These are phyloP conservation scores for Protonemura montana DNA, from an alignment of 2,888 invertebrate genomes.

Conservation along the genomic window DNA sequence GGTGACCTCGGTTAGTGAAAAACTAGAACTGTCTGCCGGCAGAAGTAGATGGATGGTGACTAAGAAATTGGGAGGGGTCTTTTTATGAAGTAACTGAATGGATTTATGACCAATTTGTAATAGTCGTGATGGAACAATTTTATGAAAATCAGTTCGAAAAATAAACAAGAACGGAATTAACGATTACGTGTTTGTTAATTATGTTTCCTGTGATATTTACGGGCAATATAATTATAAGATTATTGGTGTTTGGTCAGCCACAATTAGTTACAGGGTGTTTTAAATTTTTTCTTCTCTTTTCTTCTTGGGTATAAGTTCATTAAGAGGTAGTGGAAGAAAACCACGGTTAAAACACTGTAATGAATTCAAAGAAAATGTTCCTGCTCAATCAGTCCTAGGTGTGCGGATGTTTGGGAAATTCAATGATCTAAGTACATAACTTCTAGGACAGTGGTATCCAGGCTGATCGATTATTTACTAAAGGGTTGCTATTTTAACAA, in stretches of 20 bases:
- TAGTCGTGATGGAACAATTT: neutral
- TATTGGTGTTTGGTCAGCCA: neutral
- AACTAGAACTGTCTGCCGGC: neutral
- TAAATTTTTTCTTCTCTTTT: too few species aligned
- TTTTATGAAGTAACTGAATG: neutral
- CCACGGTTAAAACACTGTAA: too few species aligned
- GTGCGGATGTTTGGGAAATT: too few species aligned
- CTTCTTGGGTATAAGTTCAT: too few species aligned
- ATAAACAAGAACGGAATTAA: neutral
- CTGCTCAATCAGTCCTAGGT: too few species aligned
- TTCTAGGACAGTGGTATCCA: too few species aligned
- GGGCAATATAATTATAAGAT: neutral
- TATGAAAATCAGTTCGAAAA: neutral
- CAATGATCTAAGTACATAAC: too few species aligned
- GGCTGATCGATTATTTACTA: too few species aligned
- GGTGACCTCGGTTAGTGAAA: neutral
- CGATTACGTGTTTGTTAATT: neutral
- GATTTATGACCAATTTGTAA: constrained; percentile 3
- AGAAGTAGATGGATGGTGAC: neutral
- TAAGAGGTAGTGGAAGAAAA: too few species aligned
- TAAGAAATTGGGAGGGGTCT: constrained; percentile 12
- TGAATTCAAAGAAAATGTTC: too few species aligned
- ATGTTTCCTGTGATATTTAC: neutral
- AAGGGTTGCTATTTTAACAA: too few species aligned
- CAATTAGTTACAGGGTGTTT: too few species aligned